Evolutionary conservation across 2,797 vertebrate genomes (phyloP).

Genomic region (Arctocebus calabarensis): DNA sequence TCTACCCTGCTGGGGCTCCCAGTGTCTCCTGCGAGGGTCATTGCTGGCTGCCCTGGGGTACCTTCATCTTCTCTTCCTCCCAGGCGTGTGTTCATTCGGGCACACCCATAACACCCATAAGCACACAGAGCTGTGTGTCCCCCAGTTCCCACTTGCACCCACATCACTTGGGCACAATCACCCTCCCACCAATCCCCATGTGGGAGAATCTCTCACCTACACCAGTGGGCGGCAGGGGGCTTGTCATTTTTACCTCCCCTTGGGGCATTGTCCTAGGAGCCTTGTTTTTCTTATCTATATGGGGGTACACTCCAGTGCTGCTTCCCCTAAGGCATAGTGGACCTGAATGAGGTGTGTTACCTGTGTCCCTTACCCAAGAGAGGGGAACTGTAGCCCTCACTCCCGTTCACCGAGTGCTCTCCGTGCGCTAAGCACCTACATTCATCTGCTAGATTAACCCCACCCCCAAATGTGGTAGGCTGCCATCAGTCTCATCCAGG

Average conservation of each 20-base stretch:
- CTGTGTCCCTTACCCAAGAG: rapidly evolving
- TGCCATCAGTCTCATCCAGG: background rate
- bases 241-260: background rate
- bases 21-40: rapidly evolving
- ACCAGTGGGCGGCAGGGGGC: background rate
- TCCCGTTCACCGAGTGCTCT: rapidly evolving
- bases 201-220: background rate
- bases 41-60: rapidly evolving
- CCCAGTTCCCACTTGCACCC: background rate
- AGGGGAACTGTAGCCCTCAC: rapidly evolving
- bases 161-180: background rate
- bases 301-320: background rate
- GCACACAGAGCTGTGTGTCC: background rate
- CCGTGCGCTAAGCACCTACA: too few species aligned
- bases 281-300: background rate
- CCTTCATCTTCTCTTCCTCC: background rate
- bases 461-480: background rate
- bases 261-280: background rate
- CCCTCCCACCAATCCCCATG: background rate
- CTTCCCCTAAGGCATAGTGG: background rate
- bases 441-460: background rate
- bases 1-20: background rate
- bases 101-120: background rate
- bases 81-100: rapidly evolving
- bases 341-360: background rate